phyloP scores from a whole-genome alignment of 2,797 vertebrate genomes.

The Poeciliopsis paucimaculata region DNA sequence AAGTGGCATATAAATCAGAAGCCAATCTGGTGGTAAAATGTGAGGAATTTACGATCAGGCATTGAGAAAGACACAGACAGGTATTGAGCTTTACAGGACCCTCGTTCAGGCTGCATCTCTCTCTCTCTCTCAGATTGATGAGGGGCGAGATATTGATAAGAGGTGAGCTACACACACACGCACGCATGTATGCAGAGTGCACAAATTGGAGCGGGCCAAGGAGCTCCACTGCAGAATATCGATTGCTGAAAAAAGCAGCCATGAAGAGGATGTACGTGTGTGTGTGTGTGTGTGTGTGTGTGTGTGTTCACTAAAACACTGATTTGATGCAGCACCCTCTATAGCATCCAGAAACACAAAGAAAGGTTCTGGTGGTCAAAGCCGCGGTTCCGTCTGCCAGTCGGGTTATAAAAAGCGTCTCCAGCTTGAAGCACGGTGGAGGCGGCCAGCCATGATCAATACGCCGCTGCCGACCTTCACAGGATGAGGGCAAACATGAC shows the following conservation, averaged over 20 bases:
- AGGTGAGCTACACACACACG: constrained; percentile 7
- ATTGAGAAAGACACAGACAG: constrained; percentile 31
- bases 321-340: constrained; percentile 12
- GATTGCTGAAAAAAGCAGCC: constrained; percentile 71
- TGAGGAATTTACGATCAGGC: constrained; percentile 16
- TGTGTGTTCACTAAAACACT: background rate
- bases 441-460: constrained; percentile 43
- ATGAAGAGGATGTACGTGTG: constrained; percentile 44
- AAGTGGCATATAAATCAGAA: background rate
- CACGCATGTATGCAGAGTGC: background rate
- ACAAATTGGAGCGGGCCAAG: constrained; percentile 48
- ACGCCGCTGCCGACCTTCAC: constrained; percentile 58
- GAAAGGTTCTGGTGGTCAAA: background rate
- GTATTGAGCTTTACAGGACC: constrained; percentile 13
- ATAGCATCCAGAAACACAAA: constrained; percentile 2
- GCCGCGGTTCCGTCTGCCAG: constrained; percentile 23
- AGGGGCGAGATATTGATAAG: constrained; percentile 72
- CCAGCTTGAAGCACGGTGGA: constrained; percentile 28
- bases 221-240: constrained; percentile 79
- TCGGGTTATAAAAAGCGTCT: constrained; percentile 43
- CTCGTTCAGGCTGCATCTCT: background rate
- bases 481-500: constrained; percentile 4
- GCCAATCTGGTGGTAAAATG: background rate
- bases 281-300: constrained; percentile 33
- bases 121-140: constrained; percentile 63